Evolutionary conservation across 2,888 invertebrate species (phyloP), one percentile per base, ranked within the genome.

Genomic region (Cerastis leucographa): DNA sequence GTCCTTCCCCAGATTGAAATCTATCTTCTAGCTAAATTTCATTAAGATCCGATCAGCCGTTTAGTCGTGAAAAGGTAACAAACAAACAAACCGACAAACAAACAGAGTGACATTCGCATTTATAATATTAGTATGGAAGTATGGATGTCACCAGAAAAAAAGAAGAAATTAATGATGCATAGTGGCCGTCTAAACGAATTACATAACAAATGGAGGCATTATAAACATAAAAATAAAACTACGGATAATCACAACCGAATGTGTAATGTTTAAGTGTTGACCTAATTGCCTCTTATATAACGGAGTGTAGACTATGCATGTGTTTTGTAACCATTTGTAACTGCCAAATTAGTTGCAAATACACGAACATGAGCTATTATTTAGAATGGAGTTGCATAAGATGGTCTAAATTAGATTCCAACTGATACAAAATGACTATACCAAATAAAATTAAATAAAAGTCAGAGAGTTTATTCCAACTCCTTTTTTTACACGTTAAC

Each of bases 311-410:
- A 54, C 35, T 35, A 35, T 71, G 40, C 59, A 75, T 51, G 35
- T 46, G 44, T 83, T 71, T 75, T 80, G 61, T 74, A 79, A 79
- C n/a, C 64, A 44, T 51, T 44, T 59, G n/a, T 29, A 44, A 81
- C 5, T 42, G 44, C 29, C 62, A 2, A 71, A 72, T 71, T 70
- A 62, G 25, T 74, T 51, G 3, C 51, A 51, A 69, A 66, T 56
- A 56, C 71, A 40, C 80, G 74, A 71, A 84, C 42, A 25, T 69
- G 25, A 54, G 46, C 11, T 42, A 29, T 72, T 56, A n/a, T 14
- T 62, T 56, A 25, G 29, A 59, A 70, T 56, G 29, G 12, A 29
- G 40, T 80, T 84, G 11, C 56, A 71, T 79, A 84, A 83, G 51
- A 25, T 14, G n/a, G 8, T 42, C 9, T 42, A 19, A 71, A 59